These are phyloP conservation scores for Parnassius apollo DNA, from an alignment of 2,888 invertebrate genomes.

Conservation along the genomic window DNA sequence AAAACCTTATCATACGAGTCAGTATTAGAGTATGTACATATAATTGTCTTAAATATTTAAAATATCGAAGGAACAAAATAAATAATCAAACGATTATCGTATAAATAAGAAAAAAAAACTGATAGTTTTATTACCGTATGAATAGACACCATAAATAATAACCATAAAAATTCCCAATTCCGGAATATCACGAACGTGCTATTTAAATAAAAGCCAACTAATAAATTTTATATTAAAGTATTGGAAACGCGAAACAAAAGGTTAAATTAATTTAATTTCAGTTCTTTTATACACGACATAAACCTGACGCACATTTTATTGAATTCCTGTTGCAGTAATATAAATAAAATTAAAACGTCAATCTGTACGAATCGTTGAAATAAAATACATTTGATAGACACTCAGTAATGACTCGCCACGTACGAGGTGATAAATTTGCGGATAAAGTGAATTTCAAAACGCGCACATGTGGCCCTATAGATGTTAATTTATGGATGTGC, in stretches of 20 bases:
- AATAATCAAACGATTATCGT: too few relatives aligned
- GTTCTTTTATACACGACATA: slow-evolving; percentile 12
- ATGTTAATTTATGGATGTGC: neutral
- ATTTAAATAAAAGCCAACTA: neutral
- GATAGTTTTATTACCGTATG: too few relatives aligned
- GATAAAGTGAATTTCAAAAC: slow-evolving; percentile 7
- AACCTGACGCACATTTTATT: slow-evolving; percentile 8
- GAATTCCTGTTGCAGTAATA: slow-evolving; percentile 19
- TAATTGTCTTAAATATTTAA: too few relatives aligned
- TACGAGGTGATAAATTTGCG: slow-evolving; percentile 14
- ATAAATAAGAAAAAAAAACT: too few relatives aligned
- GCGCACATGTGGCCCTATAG: neutral
- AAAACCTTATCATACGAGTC: too few relatives aligned
- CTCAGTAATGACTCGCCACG: slow-evolving; percentile 20
- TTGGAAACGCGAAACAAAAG: slow-evolving; percentile 12
- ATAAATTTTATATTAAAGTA: neutral
- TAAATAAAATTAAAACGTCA: slow-evolving; percentile 24
- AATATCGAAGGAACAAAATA: too few relatives aligned
- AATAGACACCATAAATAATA: too few relatives aligned
- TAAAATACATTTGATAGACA: slow-evolving; percentile 22
- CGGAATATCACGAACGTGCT: neutral
- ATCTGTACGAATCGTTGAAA: slow-evolving; percentile 11
- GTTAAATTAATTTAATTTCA: slow-evolving; percentile 15
- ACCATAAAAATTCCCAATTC: too few relatives aligned
- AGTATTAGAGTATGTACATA: too few relatives aligned